phyloP scores from a whole-genome alignment of 2,888 invertebrate species.

The Myathropa florea region DNA sequence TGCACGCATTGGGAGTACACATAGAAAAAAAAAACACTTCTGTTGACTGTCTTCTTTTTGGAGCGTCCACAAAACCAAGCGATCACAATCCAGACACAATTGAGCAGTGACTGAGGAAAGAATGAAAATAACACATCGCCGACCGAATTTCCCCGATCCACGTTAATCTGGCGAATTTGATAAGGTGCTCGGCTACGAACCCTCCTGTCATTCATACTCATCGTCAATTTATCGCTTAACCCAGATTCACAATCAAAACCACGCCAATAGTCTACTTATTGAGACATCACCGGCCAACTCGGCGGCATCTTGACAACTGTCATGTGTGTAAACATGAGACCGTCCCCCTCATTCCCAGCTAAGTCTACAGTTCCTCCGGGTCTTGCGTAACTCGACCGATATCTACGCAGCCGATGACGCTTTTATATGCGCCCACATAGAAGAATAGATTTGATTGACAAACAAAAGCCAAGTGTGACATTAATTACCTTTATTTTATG shows the following conservation, averaged over 20 bases:
- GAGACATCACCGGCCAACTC: background rate
- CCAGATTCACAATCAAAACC: conserved; percentile 28
- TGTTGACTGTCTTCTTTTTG: no score
- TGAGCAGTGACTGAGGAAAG: background rate
- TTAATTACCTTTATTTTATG: conserved; percentile 36
- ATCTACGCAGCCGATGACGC: background rate
- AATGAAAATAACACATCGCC: background rate
- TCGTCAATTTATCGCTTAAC: conserved; percentile 23
- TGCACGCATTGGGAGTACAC: no score
- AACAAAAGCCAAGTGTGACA: conserved; percentile 22
- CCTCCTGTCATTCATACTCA: background rate
- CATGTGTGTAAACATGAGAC: background rate
- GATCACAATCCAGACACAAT: background rate
- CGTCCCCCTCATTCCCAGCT: background rate
- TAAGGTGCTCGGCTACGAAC: background rate
- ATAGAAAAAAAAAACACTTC: background rate
- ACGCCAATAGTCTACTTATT: conserved; percentile 2
- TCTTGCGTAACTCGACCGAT: conserved; percentile 12
- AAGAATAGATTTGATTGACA: conserved; percentile 10
- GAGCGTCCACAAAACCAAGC: background rate
- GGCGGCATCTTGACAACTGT: background rate
- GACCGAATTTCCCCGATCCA: background rate
- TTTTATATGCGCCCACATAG: background rate
- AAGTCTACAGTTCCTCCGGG: background rate
- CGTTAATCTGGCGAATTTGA: background rate